Evolutionary conservation across 2,888 invertebrate species (phyloP).

Genomic region (Melipona bicolor): DNA sequence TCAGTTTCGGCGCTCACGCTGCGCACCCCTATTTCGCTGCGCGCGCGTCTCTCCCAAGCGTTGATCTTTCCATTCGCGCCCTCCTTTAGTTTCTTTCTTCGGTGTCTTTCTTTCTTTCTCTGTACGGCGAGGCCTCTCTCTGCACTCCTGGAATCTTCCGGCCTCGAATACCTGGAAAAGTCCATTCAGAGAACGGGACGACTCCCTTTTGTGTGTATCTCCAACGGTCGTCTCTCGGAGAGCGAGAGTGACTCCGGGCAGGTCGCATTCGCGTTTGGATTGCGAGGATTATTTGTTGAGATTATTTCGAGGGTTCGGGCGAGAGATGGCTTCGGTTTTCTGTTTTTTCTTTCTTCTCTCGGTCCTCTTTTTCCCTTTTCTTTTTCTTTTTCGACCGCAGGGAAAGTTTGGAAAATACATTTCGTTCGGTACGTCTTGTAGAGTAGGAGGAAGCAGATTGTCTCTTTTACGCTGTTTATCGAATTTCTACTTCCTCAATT

Average conservation of each 20-base stretch:
- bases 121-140: not conserved
- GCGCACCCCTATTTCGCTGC: constrained; percentile 67
- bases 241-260: constrained; percentile 44
- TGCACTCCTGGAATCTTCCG: constrained; percentile 37
- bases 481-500: not conserved
- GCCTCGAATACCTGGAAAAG: constrained; percentile 71
- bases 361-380: not conserved
- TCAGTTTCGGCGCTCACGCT: constrained; percentile 69
- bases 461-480: not conserved
- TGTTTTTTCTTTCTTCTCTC: not conserved
- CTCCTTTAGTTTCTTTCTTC: constrained; percentile 24
- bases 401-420: not conserved
- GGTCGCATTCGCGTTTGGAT: constrained; percentile 28
- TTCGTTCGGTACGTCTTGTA: not conserved
- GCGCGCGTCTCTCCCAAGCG: constrained; percentile 41
- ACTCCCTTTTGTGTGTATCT: constrained; percentile 66
- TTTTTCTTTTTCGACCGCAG: not conserved
- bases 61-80: constrained; percentile 54
- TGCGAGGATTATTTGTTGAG: constrained; percentile 43
- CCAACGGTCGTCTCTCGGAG: constrained; percentile 55
- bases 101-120: not conserved
- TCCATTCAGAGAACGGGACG: constrained; percentile 75
- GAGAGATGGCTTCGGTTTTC: constrained; percentile 17
- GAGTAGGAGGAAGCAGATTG: not conserved
- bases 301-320: constrained; percentile 40